phyloP scores from a whole-genome alignment of 1,140 invertebrate species.

The Lasioglossum albipes region DNA sequence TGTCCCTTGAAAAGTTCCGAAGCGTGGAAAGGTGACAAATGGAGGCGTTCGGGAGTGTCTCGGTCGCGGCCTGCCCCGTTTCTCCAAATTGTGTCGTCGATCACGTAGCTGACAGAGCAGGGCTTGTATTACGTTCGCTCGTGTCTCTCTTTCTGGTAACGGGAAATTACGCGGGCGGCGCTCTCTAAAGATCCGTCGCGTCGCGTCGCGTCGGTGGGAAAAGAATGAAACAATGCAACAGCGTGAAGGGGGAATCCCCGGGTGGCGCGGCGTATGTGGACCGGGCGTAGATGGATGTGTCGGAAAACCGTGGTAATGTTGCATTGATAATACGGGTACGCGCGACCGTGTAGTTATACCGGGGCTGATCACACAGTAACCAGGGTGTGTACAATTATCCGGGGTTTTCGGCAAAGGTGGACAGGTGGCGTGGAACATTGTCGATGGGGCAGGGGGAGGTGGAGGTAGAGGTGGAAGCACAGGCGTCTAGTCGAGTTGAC shows the following conservation, averaged over 20 bases:
- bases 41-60: neutral
- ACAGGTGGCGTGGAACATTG: too few species aligned
- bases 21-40: neutral
- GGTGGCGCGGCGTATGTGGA: too few species aligned
- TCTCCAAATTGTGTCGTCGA: conserved; percentile 12
- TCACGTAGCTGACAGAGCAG: conserved; percentile 9
- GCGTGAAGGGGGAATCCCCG: neutral
- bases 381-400: conserved; percentile 22
- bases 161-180: neutral
- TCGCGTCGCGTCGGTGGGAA: too few species aligned
- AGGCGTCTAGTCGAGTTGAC: conserved; percentile 48
- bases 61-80: neutral
- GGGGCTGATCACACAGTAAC: conserved; percentile 13
- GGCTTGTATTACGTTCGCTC: neutral
- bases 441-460: too few species aligned
- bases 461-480: neutral
- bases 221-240: neutral
- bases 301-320: conserved; percentile 22
- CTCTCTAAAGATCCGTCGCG: too few species aligned
- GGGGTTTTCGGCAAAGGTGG: neutral
- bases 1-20: too few species aligned
- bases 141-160: neutral
- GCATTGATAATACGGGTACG: conserved; percentile 10
- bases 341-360: conserved; percentile 17
- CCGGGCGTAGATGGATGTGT: neutral